Evolutionary conservation across 1,140 invertebrate genomes (phyloP).

Genomic region (Ceratoteleas bidentatus): DNA sequence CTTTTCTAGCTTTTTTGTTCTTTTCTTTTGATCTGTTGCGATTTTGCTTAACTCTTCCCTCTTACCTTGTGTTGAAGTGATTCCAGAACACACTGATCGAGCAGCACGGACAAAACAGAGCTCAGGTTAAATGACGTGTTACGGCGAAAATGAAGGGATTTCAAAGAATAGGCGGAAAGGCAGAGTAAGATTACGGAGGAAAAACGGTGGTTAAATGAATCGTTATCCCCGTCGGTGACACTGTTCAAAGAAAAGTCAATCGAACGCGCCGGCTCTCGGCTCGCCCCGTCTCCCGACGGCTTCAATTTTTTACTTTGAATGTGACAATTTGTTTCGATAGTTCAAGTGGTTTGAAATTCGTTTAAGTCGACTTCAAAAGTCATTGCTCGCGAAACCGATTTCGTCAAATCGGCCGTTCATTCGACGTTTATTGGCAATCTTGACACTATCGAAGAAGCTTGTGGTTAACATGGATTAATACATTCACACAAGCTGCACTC

Average conservation of each 20-base stretch:
- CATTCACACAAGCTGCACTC: constrained; percentile 77
- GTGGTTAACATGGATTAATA: constrained; percentile 73
- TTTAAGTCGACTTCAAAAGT: no score
- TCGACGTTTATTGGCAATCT: constrained; percentile 31
- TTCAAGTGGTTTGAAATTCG: constrained; percentile 26
- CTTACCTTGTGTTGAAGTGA: constrained; percentile 99
- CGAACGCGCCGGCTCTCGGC: no score
- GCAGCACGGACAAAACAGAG: constrained; percentile 86
- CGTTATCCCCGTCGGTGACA: constrained; percentile 25
- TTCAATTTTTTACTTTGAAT: constrained; percentile 35
- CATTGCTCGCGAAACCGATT: no score
- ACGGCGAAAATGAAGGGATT: constrained; percentile 72
- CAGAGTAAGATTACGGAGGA: constrained; percentile 59
- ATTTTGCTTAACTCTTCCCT: constrained; percentile 68
- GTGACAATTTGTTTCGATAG: constrained; percentile 53
- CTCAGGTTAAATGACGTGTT: constrained; percentile 81
- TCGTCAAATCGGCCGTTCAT: no score
- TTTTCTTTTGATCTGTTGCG: constrained; percentile 30
- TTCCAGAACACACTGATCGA: constrained; percentile 96
- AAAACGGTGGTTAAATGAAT: constrained; percentile 46
- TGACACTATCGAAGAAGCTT: constrained; percentile 69
- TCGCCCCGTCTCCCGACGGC: background rate
- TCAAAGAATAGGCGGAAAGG: constrained; percentile 71
- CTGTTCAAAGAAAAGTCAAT: constrained; percentile 35
- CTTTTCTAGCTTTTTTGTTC: constrained; percentile 31